Base-by-base conservation (phyloP, 2,113 vertebrate genomes). In the Vanacampus margaritifer region DNA sequence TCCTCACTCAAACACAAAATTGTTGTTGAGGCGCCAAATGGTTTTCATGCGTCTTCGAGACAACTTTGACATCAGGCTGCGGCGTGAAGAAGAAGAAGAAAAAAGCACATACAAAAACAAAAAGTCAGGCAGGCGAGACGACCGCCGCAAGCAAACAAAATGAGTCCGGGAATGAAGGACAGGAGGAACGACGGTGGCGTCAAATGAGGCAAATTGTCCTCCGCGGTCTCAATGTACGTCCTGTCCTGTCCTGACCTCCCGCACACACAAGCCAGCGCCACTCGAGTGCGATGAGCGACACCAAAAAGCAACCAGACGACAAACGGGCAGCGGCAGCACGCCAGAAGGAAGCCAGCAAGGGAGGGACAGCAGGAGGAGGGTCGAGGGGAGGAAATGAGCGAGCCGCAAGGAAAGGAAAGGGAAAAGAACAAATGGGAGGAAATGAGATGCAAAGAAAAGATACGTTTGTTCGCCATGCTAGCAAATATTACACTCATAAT, bases 391-490 rank as follows among this genome's bases (percentile, higher is more conserved):
- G 46, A 37, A 36, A n/a, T 37, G 58, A 35, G 19, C 21, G 3
- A 3, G 19, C 21, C 48, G 10, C 7, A 19, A n/a, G 24, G 5
- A 37, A 35, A 24, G 46, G 41, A 26, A 64, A 24, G 32, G 43
- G 11, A 32, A 45, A 24, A 45, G n/a, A 23, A 62, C 21, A 14
- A 43, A 41, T 24, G 43, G 21, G 14, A 64, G 62, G 62, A 64
- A 64, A 64, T 62, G 35, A 62, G 59, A 56, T 54, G 51, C 23
- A n/a, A 8, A 13, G 10, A 13, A 54, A 54, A 54, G 23, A 54
- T 54, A 54, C 36, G 7, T 62, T 41, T 41, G 37, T 43, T 41
- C 36, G 6, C 37, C 23, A 13, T 28, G 0, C 13, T 16, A 1
- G 36, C 19, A 48, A 48, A n/a, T 48, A 48, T 21, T 21, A 48